Evolutionary conservation across 2,797 vertebrate species (phyloP), one percentile per base, ranked within the genome.

Genomic region (Argyrosomus regius): DNA sequence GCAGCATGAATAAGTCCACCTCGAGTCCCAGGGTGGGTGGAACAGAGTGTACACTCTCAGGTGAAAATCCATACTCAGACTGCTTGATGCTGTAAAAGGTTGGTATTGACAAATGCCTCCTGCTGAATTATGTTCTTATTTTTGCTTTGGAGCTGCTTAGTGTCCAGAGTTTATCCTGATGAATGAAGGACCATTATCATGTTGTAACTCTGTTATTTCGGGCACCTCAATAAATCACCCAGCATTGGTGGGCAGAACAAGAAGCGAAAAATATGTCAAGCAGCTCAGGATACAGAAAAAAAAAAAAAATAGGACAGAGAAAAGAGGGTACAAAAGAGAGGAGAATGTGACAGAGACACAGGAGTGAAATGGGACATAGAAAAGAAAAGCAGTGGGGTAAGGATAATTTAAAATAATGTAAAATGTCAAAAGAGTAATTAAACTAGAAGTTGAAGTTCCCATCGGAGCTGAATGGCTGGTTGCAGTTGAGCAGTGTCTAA

Each of bases 61-160:
- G 69, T 78, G 76, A 72, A 89, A 86, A 82, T 85, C 84, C 59
- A 74, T 78, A 68, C 72, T 56, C 62, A 50, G 45, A 24, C 63
- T 63, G 39, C 56, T 45, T 52, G 1, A 3, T 63, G 61, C 68
- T 70, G 22, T 39, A 57, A 52, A 48, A 63, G 64, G 39, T 52
- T 18, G 10, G 63, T 75, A 88, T 77, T 64, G 72, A 86, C 75
- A 61, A 84, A 87, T 70, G 53, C 52, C 72, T 76, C 52, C 49
- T 43, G 39, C 41, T 86, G 82, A 81, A 72, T 82, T 74, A 69
- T 79, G 65, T 45, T 54, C 41, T 66, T 46, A 58, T 67, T 76
- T 39, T 72, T 52, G 53, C 78, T 67, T 60, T 54, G 68, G 41
- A 72, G 64, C 60, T 45, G 68, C 65, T 79, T 46, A 72, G 63